Evolutionary conservation across 1,140 invertebrate genomes (phyloP), one percentile per base, ranked within the genome.

Genomic region (Philopotamus ludificatus): DNA sequence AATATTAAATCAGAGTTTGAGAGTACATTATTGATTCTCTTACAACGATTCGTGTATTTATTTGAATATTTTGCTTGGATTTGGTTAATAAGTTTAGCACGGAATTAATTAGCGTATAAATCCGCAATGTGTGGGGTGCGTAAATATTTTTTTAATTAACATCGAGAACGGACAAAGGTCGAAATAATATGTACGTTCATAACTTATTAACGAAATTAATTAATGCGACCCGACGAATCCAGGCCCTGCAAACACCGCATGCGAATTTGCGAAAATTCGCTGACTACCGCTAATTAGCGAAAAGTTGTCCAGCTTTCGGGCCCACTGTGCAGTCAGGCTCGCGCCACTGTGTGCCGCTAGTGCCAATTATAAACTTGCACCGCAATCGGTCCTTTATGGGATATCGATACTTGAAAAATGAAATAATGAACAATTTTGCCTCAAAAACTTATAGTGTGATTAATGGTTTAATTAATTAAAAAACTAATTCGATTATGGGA

Each of bases 351-450:
- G n/a, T 54, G 25, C 51, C 15, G 28, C 51, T 16, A 54, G 51
- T 54, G 51, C 51, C 51, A 28, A 54, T 54, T 54, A 54, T 34
- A 54, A 54, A 34, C 41, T 54, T 8, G 25, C 51, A 34, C 15
- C 21, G 51, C 51, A n/a, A 54, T 54, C 51, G 51, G 9, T n/a
- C n/a, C n/a, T n/a, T n/a, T n/a, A n/a, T n/a, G n/a, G n/a, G n/a
- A n/a, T n/a, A n/a, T n/a, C n/a, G n/a, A n/a, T n/a, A n/a, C n/a
- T n/a, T n/a, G n/a, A n/a, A n/a, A n/a, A n/a, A n/a, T n/a, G n/a
- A n/a, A n/a, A n/a, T n/a, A n/a, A n/a, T n/a, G n/a, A n/a, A n/a
- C n/a, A n/a, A n/a, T n/a, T n/a, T n/a, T n/a, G n/a, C n/a, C n/a
- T n/a, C n/a, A n/a, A n/a, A n/a, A n/a, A n/a, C n/a, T n/a, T n/a